Evolutionary conservation across 2,888 invertebrate species (phyloP).

Genomic region (Trichogramma evanescens): DNA sequence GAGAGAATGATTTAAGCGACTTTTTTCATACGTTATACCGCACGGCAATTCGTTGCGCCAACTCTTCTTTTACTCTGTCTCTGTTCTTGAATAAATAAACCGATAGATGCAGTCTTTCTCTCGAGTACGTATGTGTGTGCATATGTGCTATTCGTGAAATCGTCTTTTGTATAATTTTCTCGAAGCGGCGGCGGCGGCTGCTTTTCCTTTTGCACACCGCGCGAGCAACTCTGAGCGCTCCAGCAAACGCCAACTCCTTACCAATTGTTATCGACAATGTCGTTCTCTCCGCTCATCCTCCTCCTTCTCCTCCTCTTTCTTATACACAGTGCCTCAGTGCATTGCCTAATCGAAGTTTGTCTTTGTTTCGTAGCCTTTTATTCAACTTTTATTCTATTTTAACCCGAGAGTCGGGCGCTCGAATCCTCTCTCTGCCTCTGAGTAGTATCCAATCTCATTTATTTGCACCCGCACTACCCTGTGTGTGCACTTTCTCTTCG

Average conservation of each 20-base stretch:
- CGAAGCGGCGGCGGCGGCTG: constrained; percentile 2
- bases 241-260: no score
- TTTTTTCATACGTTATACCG: no score
- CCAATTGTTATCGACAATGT: no score
- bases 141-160: constrained; percentile 2
- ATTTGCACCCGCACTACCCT: not conserved
- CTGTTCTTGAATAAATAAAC: no score
- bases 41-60: no score
- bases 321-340: constrained; percentile 6
- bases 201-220: not conserved
- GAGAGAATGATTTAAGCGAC: no score
- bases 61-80: no score
- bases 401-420: not conserved
- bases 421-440: not conserved
- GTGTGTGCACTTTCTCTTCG: not conserved
- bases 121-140: no score
- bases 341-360: constrained; percentile 13
- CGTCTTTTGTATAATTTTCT: constrained; percentile 16
- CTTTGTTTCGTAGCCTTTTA: not conserved
- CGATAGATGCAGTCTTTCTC: no score
- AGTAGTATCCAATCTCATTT: constrained; percentile 17
- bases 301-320: not conserved
- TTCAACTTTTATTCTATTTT: not conserved
- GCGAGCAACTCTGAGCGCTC: no score
- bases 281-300: not conserved